Conservation (phyloP, 1,140 invertebrate genomes). For the Grapholita molesta region DNA sequence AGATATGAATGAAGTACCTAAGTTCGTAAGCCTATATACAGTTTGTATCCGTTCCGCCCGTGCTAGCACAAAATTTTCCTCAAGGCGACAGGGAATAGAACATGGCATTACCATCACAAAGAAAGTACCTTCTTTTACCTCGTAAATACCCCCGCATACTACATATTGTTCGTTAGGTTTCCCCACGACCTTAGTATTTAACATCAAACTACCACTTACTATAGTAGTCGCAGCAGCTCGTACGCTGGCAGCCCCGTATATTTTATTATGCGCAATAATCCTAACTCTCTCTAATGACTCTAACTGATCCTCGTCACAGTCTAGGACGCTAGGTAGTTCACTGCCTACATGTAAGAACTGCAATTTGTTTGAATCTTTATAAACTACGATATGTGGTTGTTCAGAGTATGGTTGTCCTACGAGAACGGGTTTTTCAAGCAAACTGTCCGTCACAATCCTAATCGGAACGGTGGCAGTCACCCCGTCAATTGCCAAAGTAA, state of each 20-base stretch:
- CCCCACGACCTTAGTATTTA: constrained; percentile 23
- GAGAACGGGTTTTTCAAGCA: constrained; percentile 24
- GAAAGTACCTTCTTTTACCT: not conserved
- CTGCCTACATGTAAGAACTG: constrained; percentile 17
- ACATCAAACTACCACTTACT: constrained; percentile 14
- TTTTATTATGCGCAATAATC: not conserved
- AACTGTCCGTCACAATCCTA: constrained; percentile 23
- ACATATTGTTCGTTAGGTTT: constrained; percentile 23
- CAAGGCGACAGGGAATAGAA: too few species aligned
- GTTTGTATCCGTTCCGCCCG: not conserved
- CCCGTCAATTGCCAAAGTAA: constrained; percentile 23
- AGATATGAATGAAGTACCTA: too few species aligned
- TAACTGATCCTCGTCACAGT: not conserved
- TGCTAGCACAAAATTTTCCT: not conserved
- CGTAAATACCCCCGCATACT: constrained; percentile 22
- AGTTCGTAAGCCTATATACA: not conserved
- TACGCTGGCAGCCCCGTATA: constrained; percentile 18
- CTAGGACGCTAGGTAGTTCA: not conserved
- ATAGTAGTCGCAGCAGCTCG: not conserved
- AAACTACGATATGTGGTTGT: constrained; percentile 26
- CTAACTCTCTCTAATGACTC: constrained; percentile 1
- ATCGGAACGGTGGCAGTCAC: constrained; percentile 22
- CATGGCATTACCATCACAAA: not conserved
- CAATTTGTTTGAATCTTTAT: constrained; percentile 23
- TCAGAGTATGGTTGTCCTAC: constrained; percentile 27